Conservation (phyloP, 2,113 vertebrate genomes). For the Psilopsiagon aymara region DNA sequence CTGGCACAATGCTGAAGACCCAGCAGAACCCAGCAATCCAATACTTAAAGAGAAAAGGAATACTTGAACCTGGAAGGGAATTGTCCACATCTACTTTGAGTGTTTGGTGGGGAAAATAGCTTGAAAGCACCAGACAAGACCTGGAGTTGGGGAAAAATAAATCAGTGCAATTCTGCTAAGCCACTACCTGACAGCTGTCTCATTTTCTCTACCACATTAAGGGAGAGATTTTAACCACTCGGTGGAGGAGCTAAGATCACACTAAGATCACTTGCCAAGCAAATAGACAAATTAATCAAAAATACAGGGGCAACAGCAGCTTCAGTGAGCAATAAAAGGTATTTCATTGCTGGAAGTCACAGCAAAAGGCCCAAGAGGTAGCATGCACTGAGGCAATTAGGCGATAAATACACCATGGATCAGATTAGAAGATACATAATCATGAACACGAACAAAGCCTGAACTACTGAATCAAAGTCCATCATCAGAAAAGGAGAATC, state of each 20-base stretch:
- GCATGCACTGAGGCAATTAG: not conserved
- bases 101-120: conserved; percentile 61
- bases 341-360: not conserved
- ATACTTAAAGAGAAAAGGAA: conserved; percentile 60
- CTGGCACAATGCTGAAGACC: conserved; percentile 44
- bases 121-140: conserved; percentile 61
- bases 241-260: not conserved
- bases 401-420: not conserved
- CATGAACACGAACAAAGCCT: not conserved
- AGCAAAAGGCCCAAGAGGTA: not conserved
- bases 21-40: conserved; percentile 67
- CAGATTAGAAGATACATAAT: not conserved
- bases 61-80: conserved; percentile 64
- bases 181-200: conserved; percentile 13
- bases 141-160: conserved; percentile 68
- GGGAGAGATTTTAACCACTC: not conserved
- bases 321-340: not conserved
- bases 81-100: conserved; percentile 64
- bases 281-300: not conserved
- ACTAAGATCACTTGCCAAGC: not conserved
- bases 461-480: not conserved
- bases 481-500: not conserved
- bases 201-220: not conserved
- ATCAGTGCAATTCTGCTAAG: conserved; percentile 52
- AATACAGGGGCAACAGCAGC: not conserved